Base-by-base conservation (phyloP, 2,888 invertebrate genomes). In the Anodontia alba region DNA sequence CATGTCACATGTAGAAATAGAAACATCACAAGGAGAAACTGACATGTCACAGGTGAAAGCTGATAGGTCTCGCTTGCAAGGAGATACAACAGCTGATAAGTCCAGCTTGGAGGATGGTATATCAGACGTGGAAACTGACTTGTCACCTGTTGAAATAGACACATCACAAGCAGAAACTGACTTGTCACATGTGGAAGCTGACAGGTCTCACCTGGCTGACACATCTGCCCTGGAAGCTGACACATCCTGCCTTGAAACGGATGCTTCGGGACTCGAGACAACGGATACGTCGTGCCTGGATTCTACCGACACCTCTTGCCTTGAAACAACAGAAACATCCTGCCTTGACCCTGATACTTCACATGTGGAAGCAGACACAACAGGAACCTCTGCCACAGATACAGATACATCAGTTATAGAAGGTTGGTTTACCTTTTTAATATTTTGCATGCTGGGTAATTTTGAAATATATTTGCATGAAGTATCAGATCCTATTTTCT, bases 311-410 rank as follows among this genome's bases (percentile, higher is more conserved):
- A 77, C 73, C 3, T 70, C 81, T 10, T 57, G 57, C 29, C 57
- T 57, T 49, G 38, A 38, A 12, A 66, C 73, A 0, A 73, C 73
- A 26, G 67, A 42, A 5, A 38, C 38, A 5, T 49, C 49, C n/a
- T 57, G 57, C 57, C 29, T 57, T 38, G 75, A 81, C 23, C 68
- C 43, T 0, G 38, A n/a, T 17, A 42, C 49, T 7, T 76, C 79
- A 15, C 76, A 66, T 42, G 20, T 12, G 15, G 46, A 73, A 7
- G 62, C 62, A 17, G 43, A 62, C 62, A 62, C 33, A 2, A 62
- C 62, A 17, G 78, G 78, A 46, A 76, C 75, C 15, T 69, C 77
- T 26, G 23, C 49, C 0, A 80, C 76, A 49, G 73, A 80, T 17
- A 33, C 33, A 3, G 74, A 78, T 10, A 75, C 62, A 17, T 62